A percentile compares a stretch with the other conserved stretches of the same genome.
Evolutionary conservation across 2,888 invertebrate species (phyloP).

Genomic region (Drosophila infuscata): DNA sequence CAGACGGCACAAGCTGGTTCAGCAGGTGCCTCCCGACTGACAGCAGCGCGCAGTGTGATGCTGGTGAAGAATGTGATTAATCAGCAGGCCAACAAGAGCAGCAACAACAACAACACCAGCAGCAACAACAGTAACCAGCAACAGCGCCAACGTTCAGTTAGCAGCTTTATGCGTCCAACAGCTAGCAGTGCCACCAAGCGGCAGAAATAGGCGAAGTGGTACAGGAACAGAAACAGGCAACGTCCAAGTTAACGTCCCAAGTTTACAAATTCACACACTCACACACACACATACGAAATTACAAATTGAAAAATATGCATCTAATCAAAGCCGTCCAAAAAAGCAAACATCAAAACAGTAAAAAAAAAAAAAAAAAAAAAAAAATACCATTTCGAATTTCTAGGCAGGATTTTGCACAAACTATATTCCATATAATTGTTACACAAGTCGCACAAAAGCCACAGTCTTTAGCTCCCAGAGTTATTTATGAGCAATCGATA

Average conservation of each 20-base stretch:
- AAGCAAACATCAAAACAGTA: constrained; percentile 45
- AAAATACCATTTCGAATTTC: constrained; percentile 73
- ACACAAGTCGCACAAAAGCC: constrained; percentile 40
- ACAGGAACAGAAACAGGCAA: constrained; percentile 7
- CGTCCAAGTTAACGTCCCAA: constrained; percentile 65
- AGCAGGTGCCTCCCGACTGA: constrained; percentile 54
- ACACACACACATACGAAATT: constrained; percentile 40
- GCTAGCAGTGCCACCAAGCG: constrained; percentile 92
- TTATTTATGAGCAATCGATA: constrained; percentile 48
- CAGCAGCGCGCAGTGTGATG: constrained; percentile 77
- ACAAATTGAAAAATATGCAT: constrained; percentile 55
- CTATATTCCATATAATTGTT: constrained; percentile 53
- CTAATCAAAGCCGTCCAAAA: constrained; percentile 73
- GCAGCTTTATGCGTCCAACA: constrained; percentile 94
- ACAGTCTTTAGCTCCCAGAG: constrained; percentile 32
- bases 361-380: constrained; percentile 9
- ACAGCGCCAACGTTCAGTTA: constrained; percentile 80
- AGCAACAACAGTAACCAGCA: constrained; percentile 39
- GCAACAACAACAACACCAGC: constrained; percentile 16
- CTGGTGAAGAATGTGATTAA: constrained; percentile 80
- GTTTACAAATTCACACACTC: constrained; percentile 47
- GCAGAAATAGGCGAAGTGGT: constrained; percentile 73
- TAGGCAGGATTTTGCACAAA: constrained; percentile 66
- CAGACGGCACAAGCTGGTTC: constrained; percentile 52
- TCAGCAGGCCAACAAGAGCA: constrained; percentile 58